A percentile compares a stretch with the other conserved stretches of the same genome.
Evolutionary conservation across 2,113 vertebrate genomes (phyloP).

Genomic region (Trichechus manatus): DNA sequence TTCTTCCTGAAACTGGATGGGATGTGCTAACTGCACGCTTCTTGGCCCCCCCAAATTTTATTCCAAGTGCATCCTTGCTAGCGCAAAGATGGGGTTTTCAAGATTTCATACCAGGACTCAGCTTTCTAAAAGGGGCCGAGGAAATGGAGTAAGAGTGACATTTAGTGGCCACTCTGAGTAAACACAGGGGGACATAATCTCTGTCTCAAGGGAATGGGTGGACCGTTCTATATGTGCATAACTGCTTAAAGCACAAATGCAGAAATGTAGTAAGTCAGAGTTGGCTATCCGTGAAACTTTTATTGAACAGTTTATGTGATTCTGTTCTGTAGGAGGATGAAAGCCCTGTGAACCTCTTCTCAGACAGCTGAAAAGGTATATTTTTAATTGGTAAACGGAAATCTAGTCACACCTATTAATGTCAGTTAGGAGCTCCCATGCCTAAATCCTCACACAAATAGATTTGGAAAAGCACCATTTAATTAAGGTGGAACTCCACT

Average conservation of each 20-base stretch:
- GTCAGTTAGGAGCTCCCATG: not conserved
- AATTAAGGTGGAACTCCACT: conserved; percentile 41
- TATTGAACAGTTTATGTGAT: not conserved
- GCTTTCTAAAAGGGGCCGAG: not conserved
- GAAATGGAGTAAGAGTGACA: conserved; percentile 80
- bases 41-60: not conserved
- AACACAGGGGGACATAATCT: conserved; percentile 73
- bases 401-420: conserved; percentile 58
- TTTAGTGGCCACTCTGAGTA: conserved; percentile 76
- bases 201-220: not conserved
- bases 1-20: not conserved
- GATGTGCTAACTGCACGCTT: not conserved
- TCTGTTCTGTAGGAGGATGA: not conserved
- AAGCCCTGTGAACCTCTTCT: not conserved
- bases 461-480: conserved; percentile 46
- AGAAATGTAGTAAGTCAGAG: not conserved
- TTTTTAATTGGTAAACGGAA: conserved; percentile 43
- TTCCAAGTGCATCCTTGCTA: no score
- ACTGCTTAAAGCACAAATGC: not conserved
- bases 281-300: not conserved
- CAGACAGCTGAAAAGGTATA: not conserved
- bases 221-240: not conserved
- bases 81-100: not conserved
- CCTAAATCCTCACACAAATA: conserved; percentile 37
- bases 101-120: conserved; percentile 19